Percentiles rank a stretch among this genome's conserved stretches.
Evolutionary conservation across 92 coral and sea anemone genomes (phyloP).

Genomic region (Palythoa grandis): DNA sequence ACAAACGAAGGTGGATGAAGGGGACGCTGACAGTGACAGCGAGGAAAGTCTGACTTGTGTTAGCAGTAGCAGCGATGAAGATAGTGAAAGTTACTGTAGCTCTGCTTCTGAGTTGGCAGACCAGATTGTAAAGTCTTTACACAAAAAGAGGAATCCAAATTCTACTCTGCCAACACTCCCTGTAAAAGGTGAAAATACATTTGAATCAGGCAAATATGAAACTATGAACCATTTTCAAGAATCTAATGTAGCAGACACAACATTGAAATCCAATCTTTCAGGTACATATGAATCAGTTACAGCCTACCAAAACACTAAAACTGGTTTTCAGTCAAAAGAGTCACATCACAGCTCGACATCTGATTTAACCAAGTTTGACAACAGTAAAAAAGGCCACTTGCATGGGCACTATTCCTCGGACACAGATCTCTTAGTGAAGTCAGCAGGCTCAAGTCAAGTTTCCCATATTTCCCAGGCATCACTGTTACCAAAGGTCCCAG

Average conservation of each 20-base stretch:
- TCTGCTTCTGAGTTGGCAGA: slow-evolving; percentile 8
- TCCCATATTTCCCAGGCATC: slow-evolving; percentile 58
- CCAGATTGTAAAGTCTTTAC: slow-evolving; percentile 15
- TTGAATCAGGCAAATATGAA: slow-evolving; percentile 60
- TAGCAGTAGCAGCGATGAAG: slow-evolving; percentile 65
- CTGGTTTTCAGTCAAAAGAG: background rate
- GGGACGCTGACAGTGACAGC: slow-evolving; percentile 40
- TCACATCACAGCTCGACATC: slow-evolving; percentile 53
- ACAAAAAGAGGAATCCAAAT: slow-evolving; percentile 65
- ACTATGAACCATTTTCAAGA: slow-evolving; percentile 42
- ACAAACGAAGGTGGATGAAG: slow-evolving; percentile 6
- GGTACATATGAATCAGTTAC: slow-evolving; percentile 60
- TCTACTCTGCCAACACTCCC: slow-evolving; percentile 82
- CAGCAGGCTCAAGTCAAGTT: slow-evolving; percentile 54
- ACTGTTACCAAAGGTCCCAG: slow-evolving; percentile 80
- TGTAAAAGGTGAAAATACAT: slow-evolving; percentile 12
- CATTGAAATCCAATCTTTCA: slow-evolving; percentile 31
- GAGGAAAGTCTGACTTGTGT: slow-evolving; percentile 92
- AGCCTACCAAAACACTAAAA: slow-evolving; percentile 8
- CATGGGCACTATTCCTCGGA: slow-evolving; percentile 72
- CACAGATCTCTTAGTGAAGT: slow-evolving; percentile 60
- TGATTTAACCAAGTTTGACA: slow-evolving; percentile 50
- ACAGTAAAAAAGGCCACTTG: slow-evolving; percentile 20
- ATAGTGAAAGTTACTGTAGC: slow-evolving; percentile 37
- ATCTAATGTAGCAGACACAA: slow-evolving; percentile 9